Evolutionary conservation across 2,797 vertebrate species (phyloP).

Genomic region (Crenuchus spilurus): DNA sequence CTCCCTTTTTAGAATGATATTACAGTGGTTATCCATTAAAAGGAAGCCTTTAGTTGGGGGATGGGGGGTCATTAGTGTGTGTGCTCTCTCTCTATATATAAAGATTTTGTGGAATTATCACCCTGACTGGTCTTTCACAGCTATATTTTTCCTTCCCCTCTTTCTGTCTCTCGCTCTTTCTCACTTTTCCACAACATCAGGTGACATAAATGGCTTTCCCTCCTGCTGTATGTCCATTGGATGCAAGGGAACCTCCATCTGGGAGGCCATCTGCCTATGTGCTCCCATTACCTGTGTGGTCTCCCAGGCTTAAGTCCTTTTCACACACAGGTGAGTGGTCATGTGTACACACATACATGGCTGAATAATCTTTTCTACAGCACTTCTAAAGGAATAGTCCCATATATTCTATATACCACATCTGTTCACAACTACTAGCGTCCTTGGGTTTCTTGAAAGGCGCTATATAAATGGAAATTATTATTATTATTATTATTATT

Average conservation of each 20-base stretch:
- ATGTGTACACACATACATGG: constrained; percentile 6
- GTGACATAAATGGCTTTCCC: constrained; percentile 41
- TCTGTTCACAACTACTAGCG: too few relatives aligned
- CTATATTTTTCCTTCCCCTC: background rate
- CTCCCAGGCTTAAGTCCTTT: background rate
- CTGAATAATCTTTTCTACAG: background rate
- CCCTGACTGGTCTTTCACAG: background rate
- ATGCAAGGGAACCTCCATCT: constrained; percentile 35
- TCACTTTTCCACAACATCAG: constrained; percentile 22
- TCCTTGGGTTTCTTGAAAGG: too few relatives aligned
- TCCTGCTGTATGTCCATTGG: constrained; percentile 30
- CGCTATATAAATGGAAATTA: too few relatives aligned
- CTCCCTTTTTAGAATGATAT: background rate
- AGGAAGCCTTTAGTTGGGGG: background rate
- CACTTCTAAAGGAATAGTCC: background rate
- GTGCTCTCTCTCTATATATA: background rate
- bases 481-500: too few relatives aligned
- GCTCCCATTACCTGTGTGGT: constrained; percentile 32
- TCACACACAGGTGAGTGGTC: constrained; percentile 24
- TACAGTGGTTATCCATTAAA: background rate
- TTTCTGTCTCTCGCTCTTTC: constrained; percentile 7
- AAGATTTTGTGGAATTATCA: constrained; percentile 12
- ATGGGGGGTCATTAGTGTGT: background rate
- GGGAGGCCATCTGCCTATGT: constrained; percentile 41
- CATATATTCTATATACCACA: background rate